Conservation (phyloP, 2,113 vertebrate species). For the Reinhardtius hippoglossoides region DNA sequence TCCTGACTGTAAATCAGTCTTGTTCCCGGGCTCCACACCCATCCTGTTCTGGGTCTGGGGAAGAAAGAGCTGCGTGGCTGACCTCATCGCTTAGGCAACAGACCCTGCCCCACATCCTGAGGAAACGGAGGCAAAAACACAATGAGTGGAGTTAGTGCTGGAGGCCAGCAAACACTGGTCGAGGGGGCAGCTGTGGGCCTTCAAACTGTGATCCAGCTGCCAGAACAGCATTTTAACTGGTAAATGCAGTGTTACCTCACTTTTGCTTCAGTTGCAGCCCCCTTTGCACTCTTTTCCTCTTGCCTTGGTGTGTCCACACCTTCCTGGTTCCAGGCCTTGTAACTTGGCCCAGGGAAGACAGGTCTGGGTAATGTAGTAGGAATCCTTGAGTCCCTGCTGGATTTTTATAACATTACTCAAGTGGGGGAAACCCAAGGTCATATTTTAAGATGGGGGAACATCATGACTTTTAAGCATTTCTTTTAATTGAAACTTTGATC, state of each 20-base stretch:
- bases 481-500: background rate
- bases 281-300: constrained; percentile 17
- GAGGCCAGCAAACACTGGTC: constrained; percentile 42
- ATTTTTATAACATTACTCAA: constrained; percentile 62
- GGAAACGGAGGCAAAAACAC: constrained; percentile 75
- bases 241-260: constrained; percentile 7
- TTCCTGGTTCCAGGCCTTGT: constrained; percentile 27
- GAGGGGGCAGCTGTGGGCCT: constrained; percentile 26
- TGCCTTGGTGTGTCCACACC: constrained; percentile 16
- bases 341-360: constrained; percentile 51
- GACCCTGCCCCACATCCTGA: constrained; percentile 78
- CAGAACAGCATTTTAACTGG: constrained; percentile 27
- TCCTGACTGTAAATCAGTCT: constrained; percentile 74
- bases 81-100: constrained; percentile 78
- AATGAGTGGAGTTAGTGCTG: constrained; percentile 67
- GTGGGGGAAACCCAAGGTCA: constrained; percentile 20
- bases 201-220: constrained; percentile 35
- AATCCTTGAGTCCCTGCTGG: constrained; percentile 46
- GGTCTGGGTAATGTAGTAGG: constrained; percentile 45
- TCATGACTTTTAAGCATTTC: background rate
- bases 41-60: constrained; percentile 77
- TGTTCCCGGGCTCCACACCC: constrained; percentile 72
- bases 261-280: constrained; percentile 25
- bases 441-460: constrained; percentile 4
- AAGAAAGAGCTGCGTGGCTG: constrained; percentile 68